Conservation (phyloP, 2,113 vertebrate species). For the Corythaixoides concolor region DNA sequence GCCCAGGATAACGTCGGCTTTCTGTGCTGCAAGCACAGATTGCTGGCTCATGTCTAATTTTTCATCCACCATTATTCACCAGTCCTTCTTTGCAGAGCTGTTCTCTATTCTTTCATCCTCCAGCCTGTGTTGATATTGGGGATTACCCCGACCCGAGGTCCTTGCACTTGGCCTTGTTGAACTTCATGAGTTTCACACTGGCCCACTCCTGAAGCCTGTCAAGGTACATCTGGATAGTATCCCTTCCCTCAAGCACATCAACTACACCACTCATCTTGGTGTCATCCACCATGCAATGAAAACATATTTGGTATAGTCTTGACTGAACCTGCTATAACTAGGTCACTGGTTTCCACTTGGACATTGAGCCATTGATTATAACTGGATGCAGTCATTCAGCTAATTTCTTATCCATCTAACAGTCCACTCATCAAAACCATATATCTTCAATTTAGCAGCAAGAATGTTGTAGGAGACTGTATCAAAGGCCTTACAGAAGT, state of each 20-base stretch:
- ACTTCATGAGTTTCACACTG: background rate
- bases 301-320: background rate
- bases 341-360: too few relatives aligned
- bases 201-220: background rate
- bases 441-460: background rate
- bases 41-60: accelerated
- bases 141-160: too few relatives aligned
- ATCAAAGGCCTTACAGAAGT: too few relatives aligned
- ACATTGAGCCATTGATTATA: background rate
- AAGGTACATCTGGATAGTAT: background rate
- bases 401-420: background rate
- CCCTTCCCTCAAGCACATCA: background rate
- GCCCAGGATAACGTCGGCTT: background rate
- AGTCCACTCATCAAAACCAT: background rate
- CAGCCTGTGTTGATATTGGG: too few relatives aligned
- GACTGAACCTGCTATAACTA: background rate
- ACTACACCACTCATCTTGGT: background rate
- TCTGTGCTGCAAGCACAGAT: background rate
- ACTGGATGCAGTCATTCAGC: background rate
- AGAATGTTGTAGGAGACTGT: background rate
- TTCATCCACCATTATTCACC: background rate
- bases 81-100: background rate
- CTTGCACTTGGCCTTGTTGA: background rate
- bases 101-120: background rate
- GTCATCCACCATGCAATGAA: background rate